Conservation (phyloP, 1,140 invertebrate species). For the Procambarus clarkii region DNA sequence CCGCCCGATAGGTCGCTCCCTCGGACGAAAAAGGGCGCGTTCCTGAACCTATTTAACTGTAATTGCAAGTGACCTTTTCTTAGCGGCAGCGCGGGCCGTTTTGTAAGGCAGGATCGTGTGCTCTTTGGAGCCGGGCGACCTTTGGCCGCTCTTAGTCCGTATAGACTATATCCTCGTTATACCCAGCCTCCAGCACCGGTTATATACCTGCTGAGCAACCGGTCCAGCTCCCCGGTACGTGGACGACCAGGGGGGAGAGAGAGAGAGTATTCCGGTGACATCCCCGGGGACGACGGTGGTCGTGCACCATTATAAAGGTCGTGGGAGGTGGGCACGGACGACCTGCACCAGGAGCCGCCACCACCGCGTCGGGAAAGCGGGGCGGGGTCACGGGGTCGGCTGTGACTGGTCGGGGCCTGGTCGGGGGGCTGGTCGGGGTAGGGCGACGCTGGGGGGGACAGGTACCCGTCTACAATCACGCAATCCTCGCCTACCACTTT, state of each 20-base stretch:
- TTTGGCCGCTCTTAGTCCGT: background rate
- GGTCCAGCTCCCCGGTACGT: too few species aligned
- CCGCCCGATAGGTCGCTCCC: background rate
- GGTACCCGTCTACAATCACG: background rate
- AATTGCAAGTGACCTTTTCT: constrained; percentile 7
- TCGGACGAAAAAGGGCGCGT: background rate
- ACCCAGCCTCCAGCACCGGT: background rate
- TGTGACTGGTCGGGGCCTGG: background rate
- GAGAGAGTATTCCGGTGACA: too few species aligned
- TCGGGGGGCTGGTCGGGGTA: background rate
- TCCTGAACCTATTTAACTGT: background rate
- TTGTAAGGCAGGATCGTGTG: constrained; percentile 9
- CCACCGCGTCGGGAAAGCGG: background rate
- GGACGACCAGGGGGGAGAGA: too few species aligned
- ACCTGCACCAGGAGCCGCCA: background rate
- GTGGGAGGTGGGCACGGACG: background rate
- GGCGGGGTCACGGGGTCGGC: constrained; percentile 4
- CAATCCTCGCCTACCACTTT: background rate
- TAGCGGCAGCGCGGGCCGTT: background rate
- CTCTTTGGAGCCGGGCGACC: background rate
- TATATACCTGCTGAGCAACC: too few species aligned
- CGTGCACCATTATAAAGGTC: background rate
- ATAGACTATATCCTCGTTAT: background rate
- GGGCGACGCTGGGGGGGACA: background rate
- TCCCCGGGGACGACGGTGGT: too few species aligned